These are phyloP conservation scores for Fregata magnificens DNA, from an alignment of 2,113 vertebrate genomes.

Conservation along the genomic window DNA sequence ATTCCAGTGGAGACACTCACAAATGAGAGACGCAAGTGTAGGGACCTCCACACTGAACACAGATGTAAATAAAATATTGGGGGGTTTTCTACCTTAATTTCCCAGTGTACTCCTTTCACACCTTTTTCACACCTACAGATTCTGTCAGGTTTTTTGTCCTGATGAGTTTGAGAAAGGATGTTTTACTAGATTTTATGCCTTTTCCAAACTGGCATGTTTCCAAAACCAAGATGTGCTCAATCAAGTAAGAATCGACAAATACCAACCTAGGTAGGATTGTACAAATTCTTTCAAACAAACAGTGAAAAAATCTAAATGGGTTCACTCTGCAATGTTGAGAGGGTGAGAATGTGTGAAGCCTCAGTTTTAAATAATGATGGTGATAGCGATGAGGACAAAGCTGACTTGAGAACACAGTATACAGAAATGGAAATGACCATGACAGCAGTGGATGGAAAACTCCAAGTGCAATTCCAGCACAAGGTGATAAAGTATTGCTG, in stretches of 20 bases:
- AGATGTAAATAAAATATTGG: background rate
- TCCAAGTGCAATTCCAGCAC: background rate
- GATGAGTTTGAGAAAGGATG: background rate
- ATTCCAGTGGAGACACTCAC: background rate
- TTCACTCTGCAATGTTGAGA: background rate
- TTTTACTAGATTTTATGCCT: background rate
- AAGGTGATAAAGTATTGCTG: background rate
- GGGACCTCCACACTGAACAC: background rate
- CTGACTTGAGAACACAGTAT: background rate
- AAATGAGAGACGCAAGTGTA: background rate
- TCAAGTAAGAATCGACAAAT: background rate
- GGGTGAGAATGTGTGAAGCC: background rate
- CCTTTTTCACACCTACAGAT: background rate
- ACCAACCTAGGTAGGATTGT: background rate
- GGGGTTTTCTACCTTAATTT: background rate
- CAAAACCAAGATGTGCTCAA: background rate
- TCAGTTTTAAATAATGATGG: background rate
- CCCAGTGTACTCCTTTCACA: background rate
- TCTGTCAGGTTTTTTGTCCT: background rate
- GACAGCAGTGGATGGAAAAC: background rate
- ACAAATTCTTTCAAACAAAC: background rate
- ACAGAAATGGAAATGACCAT: background rate
- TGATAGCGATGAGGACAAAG: background rate
- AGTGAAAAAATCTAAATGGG: background rate
- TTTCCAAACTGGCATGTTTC: background rate